Evolutionary conservation across 2,113 vertebrate species (phyloP).

Genomic region (Syngnathus scovelli): DNA sequence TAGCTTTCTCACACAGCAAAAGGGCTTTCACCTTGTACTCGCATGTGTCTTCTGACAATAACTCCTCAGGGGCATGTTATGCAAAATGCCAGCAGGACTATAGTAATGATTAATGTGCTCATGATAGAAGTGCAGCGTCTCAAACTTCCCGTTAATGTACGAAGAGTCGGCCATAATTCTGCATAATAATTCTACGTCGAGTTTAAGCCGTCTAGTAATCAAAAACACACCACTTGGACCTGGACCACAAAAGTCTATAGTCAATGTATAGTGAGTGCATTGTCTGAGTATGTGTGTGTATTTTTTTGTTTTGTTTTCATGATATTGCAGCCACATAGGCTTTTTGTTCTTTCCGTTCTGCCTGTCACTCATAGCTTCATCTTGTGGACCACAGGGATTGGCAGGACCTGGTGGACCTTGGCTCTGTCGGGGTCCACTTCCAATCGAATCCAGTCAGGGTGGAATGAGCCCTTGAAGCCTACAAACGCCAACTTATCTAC

Average conservation of each 20-base stretch:
- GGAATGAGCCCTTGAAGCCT: conserved; percentile 58
- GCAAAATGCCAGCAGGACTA: neutral
- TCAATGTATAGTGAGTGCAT: conserved; percentile 9
- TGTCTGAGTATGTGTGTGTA: conserved; percentile 12
- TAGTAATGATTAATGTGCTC: neutral
- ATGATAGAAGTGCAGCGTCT: neutral
- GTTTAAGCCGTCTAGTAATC: conserved; percentile 1
- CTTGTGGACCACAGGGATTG: conserved; percentile 55
- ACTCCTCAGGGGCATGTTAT: neutral
- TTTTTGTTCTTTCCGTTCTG: conserved; percentile 7
- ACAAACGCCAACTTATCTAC: conserved; percentile 58
- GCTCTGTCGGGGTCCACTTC: conserved; percentile 37
- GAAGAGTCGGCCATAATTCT: neutral
- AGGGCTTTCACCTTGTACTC: neutral
- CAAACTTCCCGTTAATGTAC: neutral
- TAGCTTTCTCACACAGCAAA: neutral
- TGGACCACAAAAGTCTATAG: conserved; percentile 17
- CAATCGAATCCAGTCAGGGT: conserved; percentile 54
- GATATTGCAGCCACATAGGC: conserved; percentile 20
- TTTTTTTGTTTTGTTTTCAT: conserved; percentile 15
- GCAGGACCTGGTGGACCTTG: conserved; percentile 59
- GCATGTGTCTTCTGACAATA: neutral
- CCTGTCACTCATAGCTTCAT: conserved; percentile 78
- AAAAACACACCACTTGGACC: conserved; percentile 21
- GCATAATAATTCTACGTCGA: neutral